A percentile compares a stretch with the other conserved stretches of the same genome.
Evolutionary conservation across 1,140 invertebrate genomes (phyloP).

Genomic region (Tachypleus tridentatus): DNA sequence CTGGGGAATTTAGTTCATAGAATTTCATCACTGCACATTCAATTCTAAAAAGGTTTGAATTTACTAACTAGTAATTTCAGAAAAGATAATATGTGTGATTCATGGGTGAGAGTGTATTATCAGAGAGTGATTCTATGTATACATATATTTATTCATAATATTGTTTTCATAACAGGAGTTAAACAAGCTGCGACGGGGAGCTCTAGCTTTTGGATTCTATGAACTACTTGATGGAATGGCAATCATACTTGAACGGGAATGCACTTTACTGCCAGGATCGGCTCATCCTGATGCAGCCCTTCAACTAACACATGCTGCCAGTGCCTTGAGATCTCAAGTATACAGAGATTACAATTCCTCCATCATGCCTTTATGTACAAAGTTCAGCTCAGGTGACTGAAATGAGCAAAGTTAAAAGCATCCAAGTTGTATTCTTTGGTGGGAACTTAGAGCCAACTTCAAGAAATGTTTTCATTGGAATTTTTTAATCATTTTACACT

Average conservation of each 20-base stretch:
- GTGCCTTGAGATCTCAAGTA: constrained; percentile 47
- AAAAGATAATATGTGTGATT: background rate
- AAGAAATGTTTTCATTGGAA: too few species aligned
- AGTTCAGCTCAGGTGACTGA: constrained; percentile 16
- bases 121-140: background rate
- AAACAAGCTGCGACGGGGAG: constrained; percentile 74
- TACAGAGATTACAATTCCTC: constrained; percentile 27
- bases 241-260: constrained; percentile 75
- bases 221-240: constrained; percentile 41
- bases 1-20: too few species aligned
- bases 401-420: too few species aligned
- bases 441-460: too few species aligned
- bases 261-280: constrained; percentile 56
- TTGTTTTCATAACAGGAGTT: constrained; percentile 51
- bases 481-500: too few species aligned
- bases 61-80: too few species aligned
- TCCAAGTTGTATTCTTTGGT: too few species aligned
- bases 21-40: too few species aligned
- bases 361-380: constrained; percentile 14
- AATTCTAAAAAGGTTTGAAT: too few species aligned
- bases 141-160: constrained; percentile 8
- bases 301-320: constrained; percentile 77
- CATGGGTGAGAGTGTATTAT: background rate
- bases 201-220: constrained; percentile 71
- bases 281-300: constrained; percentile 76